Evolutionary conservation across 2,797 vertebrate genomes (phyloP), one percentile per base, ranked within the genome.

Genomic region (Megaceryle alcyon): DNA sequence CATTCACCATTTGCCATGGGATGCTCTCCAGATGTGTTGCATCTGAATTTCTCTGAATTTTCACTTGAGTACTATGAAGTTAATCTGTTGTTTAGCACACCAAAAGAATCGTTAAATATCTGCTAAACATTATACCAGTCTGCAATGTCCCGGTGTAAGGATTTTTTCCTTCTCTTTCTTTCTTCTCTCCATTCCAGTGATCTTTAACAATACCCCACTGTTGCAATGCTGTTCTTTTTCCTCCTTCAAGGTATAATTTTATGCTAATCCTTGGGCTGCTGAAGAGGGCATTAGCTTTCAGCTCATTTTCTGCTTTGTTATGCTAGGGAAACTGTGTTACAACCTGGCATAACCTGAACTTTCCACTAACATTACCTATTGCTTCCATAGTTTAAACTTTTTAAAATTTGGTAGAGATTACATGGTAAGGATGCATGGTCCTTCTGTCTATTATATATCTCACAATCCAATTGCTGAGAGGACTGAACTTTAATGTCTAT

Each of bases 21-120:
- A 97, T 98, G 98, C 97, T 98, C 95, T 98, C 98, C 98, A 98
- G 98, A 98, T 98, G 98, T 98, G 97, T 96, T 96, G 92, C 96
- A 95, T 98, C 97, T 97, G 97, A 98, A 97, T 97, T 91, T 96
- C 84, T 96, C 94, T 94, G 96, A 97, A 56, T 97, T 97, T 97
- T 98, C 94, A 92, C 80, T 97, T 92, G 86, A 95, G 91, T 91
- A 60, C 86, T 76, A 78, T 25, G 81, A 97, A 97, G 96, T 94
- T 97, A 94, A 97, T 96, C 91, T 97, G 96, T 98, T 97, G 95
- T 97, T 97, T 97, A 97, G 96, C 97, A 97, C 96, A 98, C 97
- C 84, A 95, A 98, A 98, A 97, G 96, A 97, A 93, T 96, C 28
- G 18, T 97, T 95, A 97, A 97, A 97, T 98, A 96, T 95, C 97